A percentile compares a stretch with the other conserved stretches of the same genome.
Conservation (phyloP, 2,888 invertebrate species). For the Parthenolecanium corni region DNA sequence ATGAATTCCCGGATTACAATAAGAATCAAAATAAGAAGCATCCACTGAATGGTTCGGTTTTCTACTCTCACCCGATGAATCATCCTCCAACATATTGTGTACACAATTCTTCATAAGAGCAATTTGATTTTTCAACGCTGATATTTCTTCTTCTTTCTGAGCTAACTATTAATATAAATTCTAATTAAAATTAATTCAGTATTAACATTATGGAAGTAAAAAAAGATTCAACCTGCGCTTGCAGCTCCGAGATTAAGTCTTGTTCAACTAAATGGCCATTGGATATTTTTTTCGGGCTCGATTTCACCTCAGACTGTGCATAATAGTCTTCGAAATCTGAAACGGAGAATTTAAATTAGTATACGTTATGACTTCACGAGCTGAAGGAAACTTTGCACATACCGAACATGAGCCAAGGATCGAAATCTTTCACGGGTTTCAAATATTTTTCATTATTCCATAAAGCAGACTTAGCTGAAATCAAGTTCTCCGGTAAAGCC, state of each 20-base stretch:
- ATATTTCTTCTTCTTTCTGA: constrained; percentile 30
- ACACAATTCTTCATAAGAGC: constrained; percentile 37
- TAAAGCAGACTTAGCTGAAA: constrained; percentile 42
- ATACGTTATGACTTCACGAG: not conserved
- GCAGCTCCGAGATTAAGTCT: not conserved
- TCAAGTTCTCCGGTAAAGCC: constrained; percentile 47
- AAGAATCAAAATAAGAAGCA: constrained; percentile 45
- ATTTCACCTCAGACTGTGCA: not conserved
- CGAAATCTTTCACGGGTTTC: constrained; percentile 57
- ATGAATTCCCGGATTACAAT: constrained; percentile 52
- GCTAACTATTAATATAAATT: constrained; percentile 24
- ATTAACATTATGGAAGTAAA: not conserved
- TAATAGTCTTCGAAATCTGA: constrained; percentile 16
- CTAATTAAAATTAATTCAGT: not conserved
- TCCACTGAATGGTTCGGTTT: constrained; percentile 44
- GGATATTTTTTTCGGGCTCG: not conserved
- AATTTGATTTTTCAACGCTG: constrained; percentile 35
- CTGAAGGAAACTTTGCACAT: constrained; percentile 36
- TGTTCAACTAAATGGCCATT: not conserved
- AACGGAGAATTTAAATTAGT: not conserved
- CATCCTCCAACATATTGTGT: constrained; percentile 35
- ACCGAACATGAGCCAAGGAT: constrained; percentile 76
- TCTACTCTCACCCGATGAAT: constrained; percentile 35
- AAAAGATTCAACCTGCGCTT: not conserved
- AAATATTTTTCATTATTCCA: constrained; percentile 71